Conservation (phyloP, 2,113 vertebrate genomes). For the Sialia sialis region DNA sequence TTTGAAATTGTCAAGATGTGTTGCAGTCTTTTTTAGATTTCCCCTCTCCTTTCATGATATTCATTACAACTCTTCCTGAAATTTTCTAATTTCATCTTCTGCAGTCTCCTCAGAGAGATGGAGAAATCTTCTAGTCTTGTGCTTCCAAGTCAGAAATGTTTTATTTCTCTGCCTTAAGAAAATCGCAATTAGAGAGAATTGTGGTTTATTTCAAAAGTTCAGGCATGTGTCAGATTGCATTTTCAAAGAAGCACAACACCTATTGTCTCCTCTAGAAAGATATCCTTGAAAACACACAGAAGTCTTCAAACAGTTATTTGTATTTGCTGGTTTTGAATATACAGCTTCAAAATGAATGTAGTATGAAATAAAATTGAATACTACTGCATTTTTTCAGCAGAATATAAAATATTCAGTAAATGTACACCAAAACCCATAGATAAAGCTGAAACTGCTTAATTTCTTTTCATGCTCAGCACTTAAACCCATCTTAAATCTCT, state of each 20-base stretch:
- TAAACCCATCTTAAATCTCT: neutral
- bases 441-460: neutral
- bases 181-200: neutral
- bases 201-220: neutral
- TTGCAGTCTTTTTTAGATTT: neutral
- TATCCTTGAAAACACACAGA: neutral
- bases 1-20: neutral
- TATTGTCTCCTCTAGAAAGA: neutral
- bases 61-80: neutral
- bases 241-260: neutral
- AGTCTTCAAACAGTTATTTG: neutral
- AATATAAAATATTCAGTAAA: neutral
- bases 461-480: neutral
- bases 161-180: neutral
- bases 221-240: neutral
- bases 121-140: neutral
- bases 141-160: neutral
- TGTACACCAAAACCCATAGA: neutral
- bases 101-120: neutral
- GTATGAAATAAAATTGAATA: neutral
- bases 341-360: neutral
- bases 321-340: neutral
- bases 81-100: neutral
- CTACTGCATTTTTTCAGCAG: neutral
- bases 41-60: neutral